These are phyloP conservation scores for Camponotus vicinus DNA, from an alignment of 1,140 invertebrate species.

Conservation along the genomic window DNA sequence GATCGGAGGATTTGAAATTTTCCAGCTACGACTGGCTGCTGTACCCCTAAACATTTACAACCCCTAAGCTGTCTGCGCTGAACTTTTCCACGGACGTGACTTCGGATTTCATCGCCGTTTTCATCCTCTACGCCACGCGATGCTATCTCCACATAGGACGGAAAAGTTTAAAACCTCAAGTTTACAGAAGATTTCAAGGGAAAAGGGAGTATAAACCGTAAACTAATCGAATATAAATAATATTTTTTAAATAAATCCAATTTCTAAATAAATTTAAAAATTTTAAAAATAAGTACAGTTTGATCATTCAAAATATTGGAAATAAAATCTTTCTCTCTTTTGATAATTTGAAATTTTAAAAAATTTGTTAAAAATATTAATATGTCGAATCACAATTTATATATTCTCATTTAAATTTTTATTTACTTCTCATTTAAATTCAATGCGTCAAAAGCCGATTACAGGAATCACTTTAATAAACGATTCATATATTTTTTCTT, in stretches of 20 bases:
- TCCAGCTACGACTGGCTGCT: slow-evolving; percentile 29
- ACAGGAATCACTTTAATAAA: not conserved
- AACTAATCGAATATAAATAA: slow-evolving; percentile 27
- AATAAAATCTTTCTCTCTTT: not conserved
- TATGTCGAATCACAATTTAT: not conserved
- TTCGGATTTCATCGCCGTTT: slow-evolving; percentile 37
- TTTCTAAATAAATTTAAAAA: not conserved
- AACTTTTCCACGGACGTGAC: slow-evolving; percentile 55
- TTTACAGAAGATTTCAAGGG: slow-evolving; percentile 29
- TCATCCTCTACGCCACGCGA: slow-evolving; percentile 3
- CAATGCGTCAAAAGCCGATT: not conserved
- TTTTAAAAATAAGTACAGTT: not conserved
- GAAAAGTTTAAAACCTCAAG: not conserved
- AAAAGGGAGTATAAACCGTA: not conserved
- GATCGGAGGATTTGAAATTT: slow-evolving; percentile 56
- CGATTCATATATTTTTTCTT: not conserved
- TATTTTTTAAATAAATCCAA: not conserved
- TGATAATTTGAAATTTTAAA: not conserved
- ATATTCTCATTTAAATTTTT: not conserved
- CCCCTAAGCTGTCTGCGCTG: slow-evolving; percentile 36
- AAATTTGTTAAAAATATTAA: not conserved
- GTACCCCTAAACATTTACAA: slow-evolving; percentile 52
- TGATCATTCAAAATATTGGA: not conserved
- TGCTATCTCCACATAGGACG: slow-evolving; percentile 14
- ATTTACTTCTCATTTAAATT: not conserved